Evolutionary conservation across 2,888 invertebrate species (phyloP), one percentile per base, ranked within the genome.

Genomic region (Andrena camellia): DNA sequence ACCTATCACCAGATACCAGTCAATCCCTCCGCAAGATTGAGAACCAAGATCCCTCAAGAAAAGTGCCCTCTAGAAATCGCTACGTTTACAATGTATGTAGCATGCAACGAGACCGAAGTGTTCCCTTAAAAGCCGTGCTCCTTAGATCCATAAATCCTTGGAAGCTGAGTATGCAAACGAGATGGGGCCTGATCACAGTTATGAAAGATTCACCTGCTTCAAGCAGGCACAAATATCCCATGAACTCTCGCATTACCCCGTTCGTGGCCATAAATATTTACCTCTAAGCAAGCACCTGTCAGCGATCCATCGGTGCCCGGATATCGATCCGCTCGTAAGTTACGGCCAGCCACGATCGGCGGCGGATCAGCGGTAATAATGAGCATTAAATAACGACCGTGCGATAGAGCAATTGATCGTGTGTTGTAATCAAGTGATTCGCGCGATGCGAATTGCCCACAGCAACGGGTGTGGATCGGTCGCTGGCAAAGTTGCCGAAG

Each of bases 351-450:
- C 88, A 90, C 83, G 84, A 81, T 83, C 86, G 76, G 87, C 89
- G 92, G 87, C 89, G 92, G 92, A 91, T 93, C 91, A 57, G 91
- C 90, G 90, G 90, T 89, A 90, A 92, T 93, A 92, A 93, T 90
- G 92, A 91, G 87, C 86, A 87, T 89, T 91, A 92, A 92, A 91
- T 92, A 92, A 92, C 90, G 92, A 92, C 89, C 86, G 78, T 84
- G 77, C 88, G 81, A 89, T 90, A 88, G 82, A 68, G 54, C 66
- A 78, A 86, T 86, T 83, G 87, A 81, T 73, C 83, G 84, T 29
- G 84, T 88, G 88, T 88, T 90, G 89, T 90, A 91, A 92, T 92
- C 91, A 91, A 87, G 91, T 91, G 89, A 92, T 92, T 91, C 90
- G 83, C 90, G 83, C 87, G 88, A 81, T 75, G 67, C 79, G 77